Base-by-base conservation (phyloP, 2,113 vertebrate species). In the Erinaceus europaeus region DNA sequence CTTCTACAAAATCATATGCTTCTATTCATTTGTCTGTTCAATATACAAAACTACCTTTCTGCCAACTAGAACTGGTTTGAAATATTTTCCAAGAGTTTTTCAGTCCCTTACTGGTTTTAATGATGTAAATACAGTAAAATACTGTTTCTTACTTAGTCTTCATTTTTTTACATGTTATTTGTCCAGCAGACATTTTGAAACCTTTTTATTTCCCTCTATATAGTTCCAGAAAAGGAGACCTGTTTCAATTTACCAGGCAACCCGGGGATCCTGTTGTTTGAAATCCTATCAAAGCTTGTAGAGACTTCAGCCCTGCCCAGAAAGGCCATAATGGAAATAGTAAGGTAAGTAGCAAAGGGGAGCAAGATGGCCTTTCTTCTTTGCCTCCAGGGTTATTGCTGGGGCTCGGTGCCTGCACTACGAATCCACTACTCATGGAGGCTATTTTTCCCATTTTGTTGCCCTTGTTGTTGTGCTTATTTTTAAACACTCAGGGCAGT, bases 271-370 rank as follows among this genome's bases (percentile, higher is more conserved):
- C 84, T 97, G 34, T 65, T 96, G 55, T 95, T 96, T 94, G 93
- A 95, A 93, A 84, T 93, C 53, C 72, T 96, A 15, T 91, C 95
- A 82, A 96, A 96, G 89, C 90, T 96, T 82, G 62, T 95, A 73
- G 95, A 97, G 81, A 90, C 85, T 59, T 93, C 90, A 86, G 86
- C 90, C 88, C 81, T 96, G 44, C 91, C 88, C 34, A 32, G 0
- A 69, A 95, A 83, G 62, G 44, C 86, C 65, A 71, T 92, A 48
- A 59, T 76, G 50, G 91, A 91, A 90, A 92, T 97, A 78, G 94
- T 95, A 84, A 94, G 93, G 94, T 95, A 92, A 96, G 92, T 84
- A 20, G 17, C 68, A 59, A 82, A 20, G 62, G 55, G 6, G 25
- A 25, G 12, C 11, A 73, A 81, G 81, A 64, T 46, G 3, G 0